phyloP scores from a whole-genome alignment of 2,113 vertebrate genomes.

The Triplophysa tibetana region DNA sequence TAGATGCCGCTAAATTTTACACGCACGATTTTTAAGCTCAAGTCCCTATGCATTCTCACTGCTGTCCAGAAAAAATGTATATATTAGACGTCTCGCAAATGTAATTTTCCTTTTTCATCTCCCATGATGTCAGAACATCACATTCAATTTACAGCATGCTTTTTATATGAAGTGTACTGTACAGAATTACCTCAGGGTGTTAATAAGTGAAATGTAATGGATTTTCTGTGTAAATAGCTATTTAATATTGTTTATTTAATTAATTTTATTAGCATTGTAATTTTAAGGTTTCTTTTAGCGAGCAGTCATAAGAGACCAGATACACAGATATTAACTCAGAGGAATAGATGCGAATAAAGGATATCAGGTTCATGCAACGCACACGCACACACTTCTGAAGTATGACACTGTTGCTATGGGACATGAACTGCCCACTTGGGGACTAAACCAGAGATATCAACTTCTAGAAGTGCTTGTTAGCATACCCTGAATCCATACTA shows the following conservation, averaged over 20 bases:
- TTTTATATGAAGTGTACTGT: constrained; percentile 21
- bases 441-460: constrained; percentile 18
- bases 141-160: constrained; percentile 49
- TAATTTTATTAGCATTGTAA: constrained; percentile 59
- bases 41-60: too few relatives aligned
- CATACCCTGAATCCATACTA: constrained; percentile 20
- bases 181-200: constrained; percentile 56
- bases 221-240: constrained; percentile 61
- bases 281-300: constrained; percentile 1
- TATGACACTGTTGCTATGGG: constrained; percentile 39
- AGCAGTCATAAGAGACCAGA: constrained; percentile 38
- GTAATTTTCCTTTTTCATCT: background rate
- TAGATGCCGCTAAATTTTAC: too few relatives aligned
- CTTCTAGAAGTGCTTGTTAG: constrained; percentile 34
- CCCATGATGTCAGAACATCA: constrained; percentile 26
- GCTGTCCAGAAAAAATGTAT: too few relatives aligned
- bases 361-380: constrained; percentile 19
- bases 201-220: constrained; percentile 55
- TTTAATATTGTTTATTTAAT: constrained; percentile 54
- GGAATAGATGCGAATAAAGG: constrained; percentile 24
- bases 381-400: constrained; percentile 5
- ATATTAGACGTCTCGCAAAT: background rate
- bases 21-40: too few relatives aligned
- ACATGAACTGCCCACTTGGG: constrained; percentile 25
- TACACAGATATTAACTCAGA: constrained; percentile 16